phyloP scores from a whole-genome alignment of 2,797 vertebrate genomes.

The Smutsia temminckii region DNA sequence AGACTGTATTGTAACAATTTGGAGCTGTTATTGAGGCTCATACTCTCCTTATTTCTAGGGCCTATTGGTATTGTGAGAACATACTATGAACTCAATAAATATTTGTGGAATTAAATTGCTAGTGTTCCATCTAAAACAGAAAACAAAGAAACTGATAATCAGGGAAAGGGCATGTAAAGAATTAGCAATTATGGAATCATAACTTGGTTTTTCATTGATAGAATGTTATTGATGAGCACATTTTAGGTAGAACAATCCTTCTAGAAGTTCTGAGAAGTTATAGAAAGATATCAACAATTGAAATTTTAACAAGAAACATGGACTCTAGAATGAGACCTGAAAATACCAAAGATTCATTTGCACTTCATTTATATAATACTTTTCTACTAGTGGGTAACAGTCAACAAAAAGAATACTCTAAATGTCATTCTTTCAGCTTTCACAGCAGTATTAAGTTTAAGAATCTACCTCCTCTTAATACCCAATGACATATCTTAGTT shows the following conservation, averaged over 20 bases:
- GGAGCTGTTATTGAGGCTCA: neutral
- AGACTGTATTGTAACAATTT: neutral
- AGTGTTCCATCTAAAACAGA: neutral
- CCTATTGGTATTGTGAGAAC: neutral
- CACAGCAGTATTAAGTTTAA: neutral
- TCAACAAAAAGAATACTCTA: neutral
- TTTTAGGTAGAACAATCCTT: neutral
- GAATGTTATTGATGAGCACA: neutral
- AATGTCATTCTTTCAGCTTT: slow-evolving; percentile 11
- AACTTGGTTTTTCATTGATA: neutral
- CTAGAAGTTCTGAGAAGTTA: neutral
- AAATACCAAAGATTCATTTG: slow-evolving; percentile 31
- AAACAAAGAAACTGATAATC: neutral
- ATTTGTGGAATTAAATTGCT: slow-evolving; percentile 19
- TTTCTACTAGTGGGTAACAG: neutral
- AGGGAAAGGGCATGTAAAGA: neutral
- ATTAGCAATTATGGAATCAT: neutral
- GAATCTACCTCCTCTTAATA: neutral
- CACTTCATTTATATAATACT: neutral
- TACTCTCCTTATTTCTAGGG: neutral
- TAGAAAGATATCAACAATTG: slow-evolving; percentile 23
- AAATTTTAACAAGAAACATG: slow-evolving; percentile 19
- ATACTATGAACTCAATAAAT: neutral
- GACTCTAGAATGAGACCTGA: neutral
- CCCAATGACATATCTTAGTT: neutral